A percentile compares a stretch with the other conserved stretches of the same genome.
Conservation (phyloP, 2,888 invertebrate species). For the Diplazon laetatorius region DNA sequence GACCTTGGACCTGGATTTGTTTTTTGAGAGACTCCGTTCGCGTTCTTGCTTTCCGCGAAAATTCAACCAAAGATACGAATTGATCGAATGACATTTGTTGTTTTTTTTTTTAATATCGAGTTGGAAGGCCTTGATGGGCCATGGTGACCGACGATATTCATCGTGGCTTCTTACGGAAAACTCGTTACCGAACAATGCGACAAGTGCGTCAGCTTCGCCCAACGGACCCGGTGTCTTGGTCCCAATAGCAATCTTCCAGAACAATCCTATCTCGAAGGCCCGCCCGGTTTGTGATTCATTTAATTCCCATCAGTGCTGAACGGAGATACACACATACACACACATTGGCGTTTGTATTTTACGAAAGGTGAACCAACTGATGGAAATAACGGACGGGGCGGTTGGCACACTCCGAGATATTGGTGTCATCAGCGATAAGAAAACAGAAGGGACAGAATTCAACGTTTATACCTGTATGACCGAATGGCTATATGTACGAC, state of each 20-base stretch:
- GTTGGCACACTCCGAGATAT: slow-evolving; percentile 50
- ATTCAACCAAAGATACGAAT: too few relatives aligned
- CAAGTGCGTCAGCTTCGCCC: neutral
- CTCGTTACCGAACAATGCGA: neutral
- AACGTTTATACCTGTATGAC: slow-evolving; percentile 31
- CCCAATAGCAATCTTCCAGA: slow-evolving; percentile 14
- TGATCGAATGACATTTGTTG: too few relatives aligned
- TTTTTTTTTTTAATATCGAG: too few relatives aligned
- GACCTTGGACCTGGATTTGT: too few relatives aligned
- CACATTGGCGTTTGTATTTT: slow-evolving; percentile 3
- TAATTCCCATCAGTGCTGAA: slow-evolving; percentile 33
- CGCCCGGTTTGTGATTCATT: slow-evolving; percentile 27
- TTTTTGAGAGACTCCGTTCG: too few relatives aligned
- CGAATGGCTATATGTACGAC: neutral
- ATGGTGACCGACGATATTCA: slow-evolving; percentile 21
- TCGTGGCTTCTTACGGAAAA: neutral
- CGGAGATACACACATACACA: slow-evolving; percentile 3
- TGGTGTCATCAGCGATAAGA: slow-evolving; percentile 63
- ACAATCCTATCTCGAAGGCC: slow-evolving; percentile 21
- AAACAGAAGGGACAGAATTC: slow-evolving; percentile 36
- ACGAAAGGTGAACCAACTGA: slow-evolving; percentile 25
- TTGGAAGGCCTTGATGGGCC: too few relatives aligned
- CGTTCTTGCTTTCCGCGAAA: too few relatives aligned
- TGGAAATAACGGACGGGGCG: slow-evolving; percentile 39
- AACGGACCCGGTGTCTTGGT: slow-evolving; percentile 1